phyloP scores from a whole-genome alignment of 2,797 vertebrate species.

The Leucoraja ocellata region DNA sequence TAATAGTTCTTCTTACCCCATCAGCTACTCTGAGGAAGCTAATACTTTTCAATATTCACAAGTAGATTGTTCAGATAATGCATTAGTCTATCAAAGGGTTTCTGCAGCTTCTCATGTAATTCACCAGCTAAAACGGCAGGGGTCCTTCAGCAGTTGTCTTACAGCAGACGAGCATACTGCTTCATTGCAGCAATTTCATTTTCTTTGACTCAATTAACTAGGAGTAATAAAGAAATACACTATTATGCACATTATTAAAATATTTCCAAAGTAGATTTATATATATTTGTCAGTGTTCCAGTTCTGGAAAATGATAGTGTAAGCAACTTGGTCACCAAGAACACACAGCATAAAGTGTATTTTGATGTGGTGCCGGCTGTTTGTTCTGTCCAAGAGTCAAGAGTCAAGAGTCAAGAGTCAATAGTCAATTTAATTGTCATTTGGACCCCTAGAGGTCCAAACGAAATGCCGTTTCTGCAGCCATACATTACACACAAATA shows the following conservation, averaged over 20 bases:
- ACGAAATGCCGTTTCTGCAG: too few relatives aligned
- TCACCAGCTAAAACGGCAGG: background rate
- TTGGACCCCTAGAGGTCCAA: too few relatives aligned
- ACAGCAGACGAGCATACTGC: background rate
- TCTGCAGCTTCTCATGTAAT: background rate
- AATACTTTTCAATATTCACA: background rate
- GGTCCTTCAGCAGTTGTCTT: constrained; percentile 3
- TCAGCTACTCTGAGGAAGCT: background rate
- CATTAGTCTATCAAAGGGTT: background rate
- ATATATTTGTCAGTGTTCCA: background rate
- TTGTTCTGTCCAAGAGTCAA: too few relatives aligned
- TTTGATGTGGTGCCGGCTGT: too few relatives aligned
- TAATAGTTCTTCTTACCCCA: too few relatives aligned
- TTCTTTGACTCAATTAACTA: background rate
- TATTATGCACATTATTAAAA: background rate
- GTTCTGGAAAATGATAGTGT: background rate
- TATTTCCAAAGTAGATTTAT: background rate
- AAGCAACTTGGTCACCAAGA: background rate
- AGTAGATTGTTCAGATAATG: background rate
- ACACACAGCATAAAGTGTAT: background rate
- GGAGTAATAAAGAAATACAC: background rate
- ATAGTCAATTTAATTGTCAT: too few relatives aligned
- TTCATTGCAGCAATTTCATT: background rate
- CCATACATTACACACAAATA: too few relatives aligned
- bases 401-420: too few relatives aligned